These are phyloP conservation scores for Pseudomyrmex cubaensis DNA, from an alignment of 1,140 invertebrate genomes.

Conservation along the genomic window DNA sequence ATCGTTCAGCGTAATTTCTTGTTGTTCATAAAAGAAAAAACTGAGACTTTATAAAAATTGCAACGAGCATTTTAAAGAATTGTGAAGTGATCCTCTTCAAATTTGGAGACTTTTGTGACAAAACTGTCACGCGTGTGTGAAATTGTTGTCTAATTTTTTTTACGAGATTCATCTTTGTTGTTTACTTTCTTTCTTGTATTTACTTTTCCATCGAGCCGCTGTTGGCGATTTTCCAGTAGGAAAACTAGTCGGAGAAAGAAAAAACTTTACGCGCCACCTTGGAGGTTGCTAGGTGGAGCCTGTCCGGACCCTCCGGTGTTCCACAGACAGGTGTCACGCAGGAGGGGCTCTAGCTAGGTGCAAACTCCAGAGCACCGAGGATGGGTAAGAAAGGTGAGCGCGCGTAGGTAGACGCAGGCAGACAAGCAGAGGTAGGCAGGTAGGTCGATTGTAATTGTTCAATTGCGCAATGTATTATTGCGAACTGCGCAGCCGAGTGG, in stretches of 20 bases:
- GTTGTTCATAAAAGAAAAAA: not conserved
- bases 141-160: not conserved
- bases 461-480: constrained; percentile 76
- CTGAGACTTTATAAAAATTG: not conserved
- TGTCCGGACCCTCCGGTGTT: constrained; percentile 8
- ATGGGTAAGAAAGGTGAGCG: constrained; percentile 59
- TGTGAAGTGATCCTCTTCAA: no score
- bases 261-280: not conserved
- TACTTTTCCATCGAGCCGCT: not conserved
- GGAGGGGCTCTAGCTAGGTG: constrained; percentile 52
- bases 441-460: constrained; percentile 78
- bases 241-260: constrained; percentile 38
- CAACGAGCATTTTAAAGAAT: no score
- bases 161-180: not conserved
- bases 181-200: not conserved
- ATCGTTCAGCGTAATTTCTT: not conserved
- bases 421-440: constrained; percentile 68
- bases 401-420: constrained; percentile 62
- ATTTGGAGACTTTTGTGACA: not conserved
- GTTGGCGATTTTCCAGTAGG: no score
- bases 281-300: not conserved
- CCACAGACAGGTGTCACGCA: constrained; percentile 34
- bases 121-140: not conserved
- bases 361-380: constrained; percentile 17
- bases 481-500: constrained; percentile 71